Evolutionary conservation across 2,797 vertebrate genomes (phyloP).

Genomic region (Rhyacichthys aspro): DNA sequence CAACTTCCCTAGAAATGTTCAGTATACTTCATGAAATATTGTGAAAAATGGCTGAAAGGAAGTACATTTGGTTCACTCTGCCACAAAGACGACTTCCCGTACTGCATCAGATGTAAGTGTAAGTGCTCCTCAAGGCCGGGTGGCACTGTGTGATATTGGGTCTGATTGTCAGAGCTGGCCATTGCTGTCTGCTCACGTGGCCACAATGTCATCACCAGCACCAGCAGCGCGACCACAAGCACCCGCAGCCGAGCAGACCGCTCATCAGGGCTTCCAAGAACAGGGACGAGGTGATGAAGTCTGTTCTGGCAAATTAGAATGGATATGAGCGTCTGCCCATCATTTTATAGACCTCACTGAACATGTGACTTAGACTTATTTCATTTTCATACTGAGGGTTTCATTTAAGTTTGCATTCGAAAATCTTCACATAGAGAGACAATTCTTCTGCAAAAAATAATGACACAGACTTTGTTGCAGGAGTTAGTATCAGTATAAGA

Average conservation of each 20-base stretch:
- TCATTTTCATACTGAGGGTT: too few species aligned
- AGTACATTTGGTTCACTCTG: not conserved
- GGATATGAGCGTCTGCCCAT: conserved; percentile 26
- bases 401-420: too few species aligned
- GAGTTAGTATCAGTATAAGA: too few species aligned
- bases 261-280: conserved; percentile 21
- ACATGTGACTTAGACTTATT: too few species aligned
- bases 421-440: too few species aligned
- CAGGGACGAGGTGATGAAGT: conserved; percentile 9
- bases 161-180: conserved; percentile 8
- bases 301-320: conserved; percentile 39
- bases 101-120: not conserved
- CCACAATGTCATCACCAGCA: conserved; percentile 1
- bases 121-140: not conserved
- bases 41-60: not conserved
- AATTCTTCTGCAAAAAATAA: too few species aligned
- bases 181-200: conserved; percentile 12
- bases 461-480: too few species aligned
- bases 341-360: conserved; percentile 6
- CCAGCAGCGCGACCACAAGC: conserved; percentile 1
- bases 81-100: not conserved
- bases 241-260: conserved; percentile 6
- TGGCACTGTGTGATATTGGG: not conserved
- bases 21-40: not conserved
- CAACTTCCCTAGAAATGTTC: not conserved